phyloP scores from a whole-genome alignment of 1,140 invertebrate species.

The Ips nitidus region DNA sequence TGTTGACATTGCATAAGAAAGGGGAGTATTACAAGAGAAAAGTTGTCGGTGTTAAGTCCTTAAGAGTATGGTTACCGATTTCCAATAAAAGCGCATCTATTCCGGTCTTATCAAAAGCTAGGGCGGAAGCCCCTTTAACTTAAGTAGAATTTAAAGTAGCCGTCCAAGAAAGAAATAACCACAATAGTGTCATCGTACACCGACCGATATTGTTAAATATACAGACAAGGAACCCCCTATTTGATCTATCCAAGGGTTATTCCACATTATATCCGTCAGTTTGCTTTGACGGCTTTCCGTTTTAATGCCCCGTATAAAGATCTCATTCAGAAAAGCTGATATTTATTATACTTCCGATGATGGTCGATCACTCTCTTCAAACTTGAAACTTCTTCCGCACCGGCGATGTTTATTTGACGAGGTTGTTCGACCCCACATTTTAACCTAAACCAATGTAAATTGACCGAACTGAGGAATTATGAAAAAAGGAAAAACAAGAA shows the following conservation, averaged over 20 bases:
- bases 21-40: not conserved
- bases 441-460: not conserved
- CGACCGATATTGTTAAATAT: too few species aligned
- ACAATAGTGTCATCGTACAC: constrained; percentile 6
- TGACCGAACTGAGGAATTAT: not conserved
- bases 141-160: constrained; percentile 13
- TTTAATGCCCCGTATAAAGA: not conserved
- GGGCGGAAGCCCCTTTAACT: constrained; percentile 9
- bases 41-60: not conserved
- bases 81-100: constrained; percentile 8
- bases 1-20: too few species aligned
- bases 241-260: not conserved
- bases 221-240: constrained; percentile 3
- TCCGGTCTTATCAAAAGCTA: constrained; percentile 2
- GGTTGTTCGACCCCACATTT: not conserved
- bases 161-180: not conserved
- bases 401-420: not conserved
- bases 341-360: not conserved
- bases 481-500: not conserved
- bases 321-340: not conserved
- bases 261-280: not conserved
- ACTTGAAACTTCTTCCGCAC: not conserved
- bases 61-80: not conserved
- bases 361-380: not conserved
- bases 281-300: not conserved